These are phyloP conservation scores for Hypocryptadius cinnamomeus DNA, from an alignment of 2,113 vertebrate genomes.

Conservation along the genomic window DNA sequence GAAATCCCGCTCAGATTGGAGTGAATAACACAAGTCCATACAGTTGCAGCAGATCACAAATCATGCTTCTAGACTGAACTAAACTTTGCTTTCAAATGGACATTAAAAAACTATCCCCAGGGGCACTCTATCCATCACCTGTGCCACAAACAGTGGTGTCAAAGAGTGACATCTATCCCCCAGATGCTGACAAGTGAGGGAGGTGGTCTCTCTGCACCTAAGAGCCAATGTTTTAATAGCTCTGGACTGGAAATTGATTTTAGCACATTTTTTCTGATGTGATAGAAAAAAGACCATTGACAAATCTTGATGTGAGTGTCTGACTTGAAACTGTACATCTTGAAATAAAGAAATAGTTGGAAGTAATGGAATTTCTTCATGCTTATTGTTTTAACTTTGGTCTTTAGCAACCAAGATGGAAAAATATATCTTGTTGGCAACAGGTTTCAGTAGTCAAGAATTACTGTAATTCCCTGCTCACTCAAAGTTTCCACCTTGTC, in stretches of 20 bases:
- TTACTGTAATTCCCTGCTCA: not conserved
- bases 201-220: not conserved
- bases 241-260: not conserved
- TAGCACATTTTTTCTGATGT: not conserved
- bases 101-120: not conserved
- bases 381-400: not conserved
- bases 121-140: not conserved
- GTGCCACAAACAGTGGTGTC: not conserved
- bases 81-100: not conserved
- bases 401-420: not conserved
- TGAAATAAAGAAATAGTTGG: not conserved
- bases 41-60: not conserved
- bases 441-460: not conserved
- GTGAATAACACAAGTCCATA: not conserved
- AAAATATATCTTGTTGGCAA: not conserved
- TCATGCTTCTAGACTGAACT: not conserved
- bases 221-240: not conserved
- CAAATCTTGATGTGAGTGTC: not conserved
- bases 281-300: not conserved
- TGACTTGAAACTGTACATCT: not conserved
- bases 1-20: not conserved
- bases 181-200: rapidly evolving
- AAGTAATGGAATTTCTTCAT: not conserved
- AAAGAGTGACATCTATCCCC: not conserved
- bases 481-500: not conserved